Evolutionary conservation across 2,113 vertebrate species (phyloP).

Genomic region (Cryptotis parvus): DNA sequence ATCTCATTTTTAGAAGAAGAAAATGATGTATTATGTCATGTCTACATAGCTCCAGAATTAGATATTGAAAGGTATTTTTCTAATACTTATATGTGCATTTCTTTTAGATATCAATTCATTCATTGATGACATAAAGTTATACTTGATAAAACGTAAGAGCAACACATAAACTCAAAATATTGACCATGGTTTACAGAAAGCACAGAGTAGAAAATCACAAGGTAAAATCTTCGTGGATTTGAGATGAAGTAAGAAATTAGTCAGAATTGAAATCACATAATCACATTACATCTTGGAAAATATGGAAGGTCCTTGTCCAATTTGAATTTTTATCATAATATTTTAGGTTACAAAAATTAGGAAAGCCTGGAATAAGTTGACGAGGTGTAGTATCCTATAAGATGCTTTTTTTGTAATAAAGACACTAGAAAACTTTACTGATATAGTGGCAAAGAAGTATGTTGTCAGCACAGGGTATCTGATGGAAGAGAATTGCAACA

Average conservation of each 20-base stretch:
- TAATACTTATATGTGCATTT: too few species aligned
- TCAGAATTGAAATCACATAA: neutral
- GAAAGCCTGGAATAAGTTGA: neutral
- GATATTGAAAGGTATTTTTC: neutral
- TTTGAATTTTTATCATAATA: neutral
- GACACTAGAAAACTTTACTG: neutral
- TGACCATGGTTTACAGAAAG: neutral
- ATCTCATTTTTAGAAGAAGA: neutral
- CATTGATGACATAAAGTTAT: neutral
- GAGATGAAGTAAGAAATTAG: neutral
- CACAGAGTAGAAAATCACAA: neutral
- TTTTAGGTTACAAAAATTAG: neutral
- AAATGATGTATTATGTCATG: too few species aligned
- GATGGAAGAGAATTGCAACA: neutral
- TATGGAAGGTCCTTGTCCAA: neutral
- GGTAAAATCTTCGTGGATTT: neutral
- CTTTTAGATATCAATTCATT: neutral
- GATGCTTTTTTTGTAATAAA: neutral
- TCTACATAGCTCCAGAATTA: neutral
- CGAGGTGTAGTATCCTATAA: neutral
- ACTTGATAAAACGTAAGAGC: neutral
- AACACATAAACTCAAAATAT: neutral
- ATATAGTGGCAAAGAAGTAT: neutral
- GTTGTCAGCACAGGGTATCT: neutral
- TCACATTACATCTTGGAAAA: neutral